phyloP scores from a whole-genome alignment of 2,888 invertebrate genomes.

The Eristalis intricaria region DNA sequence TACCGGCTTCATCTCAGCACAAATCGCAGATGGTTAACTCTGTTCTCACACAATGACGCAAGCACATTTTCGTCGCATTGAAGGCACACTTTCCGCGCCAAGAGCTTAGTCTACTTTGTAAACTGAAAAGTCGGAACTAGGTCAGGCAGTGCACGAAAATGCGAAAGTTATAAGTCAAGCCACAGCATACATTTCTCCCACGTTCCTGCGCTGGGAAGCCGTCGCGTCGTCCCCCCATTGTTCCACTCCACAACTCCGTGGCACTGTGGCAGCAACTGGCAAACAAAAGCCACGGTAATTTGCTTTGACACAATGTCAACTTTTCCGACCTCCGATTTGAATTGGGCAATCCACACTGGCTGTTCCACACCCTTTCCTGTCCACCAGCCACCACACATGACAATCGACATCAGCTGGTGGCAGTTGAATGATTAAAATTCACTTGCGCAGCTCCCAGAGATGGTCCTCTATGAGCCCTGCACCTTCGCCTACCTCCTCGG shows the following conservation, averaged over 20 bases:
- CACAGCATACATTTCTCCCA: constrained; percentile 2
- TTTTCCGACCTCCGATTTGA: constrained; percentile 47
- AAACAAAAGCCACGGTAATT: constrained; percentile 43
- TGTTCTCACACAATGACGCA: neutral
- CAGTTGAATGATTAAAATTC: constrained; percentile 48
- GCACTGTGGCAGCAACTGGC: neutral
- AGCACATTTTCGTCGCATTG: neutral
- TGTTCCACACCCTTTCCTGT: constrained; percentile 61
- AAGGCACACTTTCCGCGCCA: neutral
- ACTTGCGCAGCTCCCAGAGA: constrained; percentile 15
- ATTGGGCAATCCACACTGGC: constrained; percentile 42
- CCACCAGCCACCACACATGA: constrained; percentile 28
- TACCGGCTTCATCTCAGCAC: too few relatives aligned
- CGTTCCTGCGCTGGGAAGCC: neutral
- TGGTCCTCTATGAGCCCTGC: constrained; percentile 18
- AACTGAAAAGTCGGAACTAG: neutral
- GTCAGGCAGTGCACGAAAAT: neutral
- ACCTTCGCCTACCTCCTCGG: too few relatives aligned
- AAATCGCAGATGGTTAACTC: too few relatives aligned
- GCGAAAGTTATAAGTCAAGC: neutral
- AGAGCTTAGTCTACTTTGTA: neutral
- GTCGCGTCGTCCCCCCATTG: constrained; percentile 1
- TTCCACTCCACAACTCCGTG: constrained; percentile 18
- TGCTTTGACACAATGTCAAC: constrained; percentile 55
- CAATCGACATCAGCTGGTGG: constrained; percentile 17